A percentile compares a stretch with the other conserved stretches of the same genome.
Conservation (phyloP, 2,888 invertebrate species). For the Thecophora atra region DNA sequence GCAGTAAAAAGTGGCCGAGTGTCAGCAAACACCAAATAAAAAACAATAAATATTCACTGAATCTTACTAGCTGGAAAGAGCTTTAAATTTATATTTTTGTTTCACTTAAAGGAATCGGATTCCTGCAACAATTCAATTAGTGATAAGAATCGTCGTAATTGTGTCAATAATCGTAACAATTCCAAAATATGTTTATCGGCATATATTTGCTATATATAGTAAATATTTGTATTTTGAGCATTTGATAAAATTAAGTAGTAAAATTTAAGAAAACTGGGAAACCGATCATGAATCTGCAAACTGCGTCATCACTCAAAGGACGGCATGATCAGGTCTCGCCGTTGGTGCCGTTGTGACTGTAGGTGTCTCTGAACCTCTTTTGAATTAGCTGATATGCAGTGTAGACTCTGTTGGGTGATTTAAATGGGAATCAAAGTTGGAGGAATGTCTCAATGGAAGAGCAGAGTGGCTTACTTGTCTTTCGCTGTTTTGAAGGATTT, state of each 20-base stretch:
- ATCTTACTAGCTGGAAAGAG: no score
- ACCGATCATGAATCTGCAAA: neutral
- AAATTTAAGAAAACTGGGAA: slow-evolving; percentile 9
- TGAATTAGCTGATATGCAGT: slow-evolving; percentile 78
- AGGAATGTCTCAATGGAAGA: neutral
- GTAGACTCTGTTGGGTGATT: slow-evolving; percentile 67
- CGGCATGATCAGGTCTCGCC: neutral
- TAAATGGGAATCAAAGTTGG: neutral
- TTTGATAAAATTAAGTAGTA: slow-evolving; percentile 26
- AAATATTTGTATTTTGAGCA: neutral
- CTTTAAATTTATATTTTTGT: no score
- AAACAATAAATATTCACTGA: no score
- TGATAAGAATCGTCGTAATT: slow-evolving; percentile 45
- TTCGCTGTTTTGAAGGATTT: slow-evolving; percentile 66
- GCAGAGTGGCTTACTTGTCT: slow-evolving; percentile 58
- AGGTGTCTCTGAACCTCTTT: slow-evolving; percentile 76
- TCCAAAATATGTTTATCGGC: slow-evolving; percentile 37
- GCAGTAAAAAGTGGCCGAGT: no score
- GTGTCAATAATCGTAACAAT: slow-evolving; percentile 42
- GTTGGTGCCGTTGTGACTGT: slow-evolving; percentile 64
- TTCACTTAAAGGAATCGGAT: no score
- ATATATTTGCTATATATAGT: slow-evolving; percentile 47
- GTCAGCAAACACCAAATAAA: no score
- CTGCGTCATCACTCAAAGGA: neutral
- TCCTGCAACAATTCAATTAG: neutral